Evolutionary conservation across 35 echinoderm and acorn worm species (phyloP).

Genomic region (Lytechinus variegatus): DNA sequence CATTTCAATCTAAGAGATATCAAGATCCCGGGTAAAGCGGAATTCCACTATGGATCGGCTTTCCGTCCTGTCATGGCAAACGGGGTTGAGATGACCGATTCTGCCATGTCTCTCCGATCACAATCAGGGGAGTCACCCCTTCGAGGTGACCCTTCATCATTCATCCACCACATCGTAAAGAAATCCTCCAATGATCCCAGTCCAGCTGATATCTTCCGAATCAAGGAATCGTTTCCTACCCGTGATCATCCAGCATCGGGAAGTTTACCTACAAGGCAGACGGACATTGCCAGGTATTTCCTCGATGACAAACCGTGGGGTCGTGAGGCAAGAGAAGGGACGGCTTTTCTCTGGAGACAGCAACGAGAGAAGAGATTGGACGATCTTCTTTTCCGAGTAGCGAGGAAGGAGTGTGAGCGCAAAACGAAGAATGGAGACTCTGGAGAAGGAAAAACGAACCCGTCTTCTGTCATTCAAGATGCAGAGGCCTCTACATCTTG

Average conservation of each 20-base stretch:
- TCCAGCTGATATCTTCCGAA: constrained; percentile 35
- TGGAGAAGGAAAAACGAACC: background rate
- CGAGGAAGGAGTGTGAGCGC: constrained; percentile 38
- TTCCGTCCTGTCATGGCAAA: constrained; percentile 39
- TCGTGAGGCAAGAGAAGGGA: constrained; percentile 33
- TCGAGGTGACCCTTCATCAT: background rate
- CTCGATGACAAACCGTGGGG: constrained; percentile 35
- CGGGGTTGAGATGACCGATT: background rate
- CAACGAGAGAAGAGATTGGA: constrained; percentile 47
- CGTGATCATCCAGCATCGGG: background rate
- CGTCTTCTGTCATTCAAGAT: constrained; percentile 36
- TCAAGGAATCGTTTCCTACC: constrained; percentile 31
- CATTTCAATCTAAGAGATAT: constrained; percentile 31
- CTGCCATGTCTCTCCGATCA: background rate
- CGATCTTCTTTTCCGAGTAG: constrained; percentile 40
- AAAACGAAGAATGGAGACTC: background rate
- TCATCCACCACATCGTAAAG: constrained; percentile 28
- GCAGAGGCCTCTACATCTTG: constrained; percentile 45
- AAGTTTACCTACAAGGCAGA: background rate
- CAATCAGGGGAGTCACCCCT: background rate
- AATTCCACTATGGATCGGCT: constrained; percentile 43
- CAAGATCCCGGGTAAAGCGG: constrained; percentile 14
- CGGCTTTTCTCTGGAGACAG: constrained; percentile 5
- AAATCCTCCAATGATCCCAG: background rate
- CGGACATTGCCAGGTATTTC: constrained; percentile 33